phyloP scores from a whole-genome alignment of 1,140 invertebrate genomes.

The Ips typographus region DNA sequence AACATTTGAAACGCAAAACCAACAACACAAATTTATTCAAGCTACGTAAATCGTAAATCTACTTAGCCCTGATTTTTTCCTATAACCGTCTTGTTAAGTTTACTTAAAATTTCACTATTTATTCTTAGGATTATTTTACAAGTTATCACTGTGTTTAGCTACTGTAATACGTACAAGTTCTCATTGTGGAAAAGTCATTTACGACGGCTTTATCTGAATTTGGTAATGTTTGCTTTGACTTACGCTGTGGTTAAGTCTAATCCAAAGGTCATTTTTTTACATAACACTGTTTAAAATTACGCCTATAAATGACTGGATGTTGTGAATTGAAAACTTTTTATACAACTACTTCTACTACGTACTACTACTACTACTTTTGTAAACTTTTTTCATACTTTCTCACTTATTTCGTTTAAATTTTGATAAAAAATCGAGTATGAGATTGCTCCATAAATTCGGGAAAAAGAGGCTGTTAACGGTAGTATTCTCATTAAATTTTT shows the following conservation, averaged over 20 bases:
- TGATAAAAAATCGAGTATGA: no score
- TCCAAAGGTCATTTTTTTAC: constrained; percentile 4
- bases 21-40: constrained; percentile 9
- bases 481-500: no score
- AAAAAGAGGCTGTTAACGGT: no score
- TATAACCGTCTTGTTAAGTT: constrained; percentile 16
- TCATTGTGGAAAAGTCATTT: constrained; percentile 17
- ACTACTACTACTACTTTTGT: no score
- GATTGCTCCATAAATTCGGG: no score
- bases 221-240: constrained; percentile 20
- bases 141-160: constrained; percentile 14
- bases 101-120: constrained; percentile 29
- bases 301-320: no score
- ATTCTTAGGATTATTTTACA: constrained; percentile 10
- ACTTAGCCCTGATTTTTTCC: constrained; percentile 9
- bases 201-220: constrained; percentile 15
- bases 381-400: no score
- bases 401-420: no score
- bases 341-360: no score
- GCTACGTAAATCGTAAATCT: neutral
- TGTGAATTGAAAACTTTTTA: no score
- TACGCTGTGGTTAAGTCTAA: constrained; percentile 11
- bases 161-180: constrained; percentile 18
- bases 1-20: neutral
- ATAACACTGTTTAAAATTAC: neutral